Base-by-base conservation (phyloP, 2,888 invertebrate genomes). In the Epinotia nisella region DNA sequence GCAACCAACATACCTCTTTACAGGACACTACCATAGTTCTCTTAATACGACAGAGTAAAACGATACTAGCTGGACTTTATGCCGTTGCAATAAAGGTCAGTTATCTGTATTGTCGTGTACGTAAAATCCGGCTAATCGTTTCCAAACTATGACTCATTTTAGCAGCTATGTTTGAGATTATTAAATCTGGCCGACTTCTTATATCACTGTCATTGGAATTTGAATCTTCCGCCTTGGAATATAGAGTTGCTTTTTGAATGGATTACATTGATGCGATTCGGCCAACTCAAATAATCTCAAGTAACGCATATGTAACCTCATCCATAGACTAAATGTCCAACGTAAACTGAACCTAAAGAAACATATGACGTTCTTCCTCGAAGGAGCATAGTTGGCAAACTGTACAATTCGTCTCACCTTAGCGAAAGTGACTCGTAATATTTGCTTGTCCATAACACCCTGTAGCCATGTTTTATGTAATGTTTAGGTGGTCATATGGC, bases 351-450 rank as follows among this genome's bases (percentile, higher is more conserved):
- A 9, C 1, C 5, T 13, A 0, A 24, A 41, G n/a, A 10, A 21
- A 53, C 41, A 41, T 56, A 56, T 0, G 55, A 0, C 66, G n/a
- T 66, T 66, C 11, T 19, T 10, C 15, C 10, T 0, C 3, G 19
- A 1, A 41, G n/a, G 3, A 11, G 15, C 64, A 61, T 65, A 49
- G 65, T 66, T 67, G 71, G 55, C 60, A 60, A 71, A 67, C 69
- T 21, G 61, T 72, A 19, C 17, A 62, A 73, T 73, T 59, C 73
- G 73, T 73, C 69, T 58, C 73, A 69, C 39, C 58, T 13, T 62
- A 69, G 68, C 73, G 73, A 73, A 73, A 73, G 73, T 59, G 59
- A 41, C 49, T 58, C n/a, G 73, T 64, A 73, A 73, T 69, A 64
- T 73, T 73, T 73, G 73, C 59, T 73, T 73, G 68, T 64, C 51